Base-by-base conservation (phyloP, 30 jellyfish, hydroid and myxozoan genomes). In the Euphysa ruthae region DNA sequence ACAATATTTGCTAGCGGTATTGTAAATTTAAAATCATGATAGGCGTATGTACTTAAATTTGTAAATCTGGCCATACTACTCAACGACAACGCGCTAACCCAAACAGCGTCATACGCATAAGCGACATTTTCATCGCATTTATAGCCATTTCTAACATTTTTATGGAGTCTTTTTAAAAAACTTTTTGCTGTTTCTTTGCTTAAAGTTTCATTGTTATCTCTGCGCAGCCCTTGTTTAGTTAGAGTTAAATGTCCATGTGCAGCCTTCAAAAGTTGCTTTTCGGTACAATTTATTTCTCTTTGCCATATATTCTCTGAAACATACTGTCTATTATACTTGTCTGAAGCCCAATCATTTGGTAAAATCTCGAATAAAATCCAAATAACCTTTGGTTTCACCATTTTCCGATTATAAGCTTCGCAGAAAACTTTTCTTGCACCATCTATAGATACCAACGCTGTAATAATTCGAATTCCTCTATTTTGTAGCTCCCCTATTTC, bases 331-430 rank as follows among this genome's bases (percentile, higher is more conserved):
- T 68, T 50, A n/a, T 38, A 68, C 25, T 38, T 43, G 6, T 46
- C 74, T 15, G 80, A 68, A 10, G 80, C 80, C 80, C 80, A 68
- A 7, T 44, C 76, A 20, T 16, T 19, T 4, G 80, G 80, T 6
- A 68, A 55, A 0, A 24, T 51, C 16, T 68, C 80, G 15, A 68
- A 68, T 3, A 68, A 69, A 19, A 68, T 68, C 80, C 80, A 68
- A 14, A 27, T 49, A 23, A 68, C 80, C 49, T 68, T 68, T 15
- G 80, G 80, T 43, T 31, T 29, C 13, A 10, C 16, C 80, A 68
- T 68, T 43, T 26, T 57, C 15, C 75, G 71, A 29, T 43, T 57
- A 54, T 43, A 68, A 14, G 80, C 80, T 27, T 68, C 80, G 34
- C 80, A 68, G 32, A 68, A 68, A 6, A 68, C 1, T 50, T 68